Percentiles rank a stretch among this genome's conserved stretches.
These are phyloP conservation scores for Lophotis ruficrista DNA, from an alignment of 2,113 vertebrate species.

Conservation along the genomic window DNA sequence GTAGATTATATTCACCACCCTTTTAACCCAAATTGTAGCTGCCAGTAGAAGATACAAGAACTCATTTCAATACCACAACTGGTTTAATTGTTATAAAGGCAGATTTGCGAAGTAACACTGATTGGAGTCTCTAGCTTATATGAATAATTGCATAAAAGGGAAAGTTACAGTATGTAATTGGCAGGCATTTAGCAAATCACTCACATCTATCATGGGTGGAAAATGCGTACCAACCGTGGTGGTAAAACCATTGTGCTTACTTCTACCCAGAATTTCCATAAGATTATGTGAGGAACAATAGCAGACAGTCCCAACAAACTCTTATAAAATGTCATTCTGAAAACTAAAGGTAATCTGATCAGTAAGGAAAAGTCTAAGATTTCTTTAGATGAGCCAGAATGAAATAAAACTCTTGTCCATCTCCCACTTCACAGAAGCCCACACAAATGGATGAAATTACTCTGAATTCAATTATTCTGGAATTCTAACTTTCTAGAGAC, in stretches of 20 bases:
- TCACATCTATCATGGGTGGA: slow-evolving; percentile 39
- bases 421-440: slow-evolving; percentile 67
- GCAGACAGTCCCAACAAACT: slow-evolving; percentile 19
- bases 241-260: slow-evolving; percentile 30
- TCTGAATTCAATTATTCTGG: slow-evolving; percentile 70
- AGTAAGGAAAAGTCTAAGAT: slow-evolving; percentile 52
- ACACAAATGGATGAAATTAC: slow-evolving; percentile 73
- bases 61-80: slow-evolving; percentile 51
- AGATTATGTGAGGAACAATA: slow-evolving; percentile 36
- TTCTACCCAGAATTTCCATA: slow-evolving; percentile 55
- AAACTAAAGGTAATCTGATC: slow-evolving; percentile 57
- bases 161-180: slow-evolving; percentile 49
- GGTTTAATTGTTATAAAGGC: slow-evolving; percentile 57
- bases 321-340: slow-evolving; percentile 46
- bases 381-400: slow-evolving; percentile 68
- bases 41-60: slow-evolving; percentile 60
- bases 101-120: not conserved
- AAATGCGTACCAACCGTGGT: not conserved
- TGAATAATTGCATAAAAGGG: slow-evolving; percentile 5
- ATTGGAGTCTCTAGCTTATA: slow-evolving; percentile 35
- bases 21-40: slow-evolving; percentile 64
- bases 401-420: slow-evolving; percentile 67
- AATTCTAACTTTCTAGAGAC: slow-evolving; percentile 69
- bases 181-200: slow-evolving; percentile 50
- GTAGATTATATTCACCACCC: not conserved